Evolutionary conservation across 1,140 invertebrate species (phyloP).

Genomic region (Wasmannia auropunctata): DNA sequence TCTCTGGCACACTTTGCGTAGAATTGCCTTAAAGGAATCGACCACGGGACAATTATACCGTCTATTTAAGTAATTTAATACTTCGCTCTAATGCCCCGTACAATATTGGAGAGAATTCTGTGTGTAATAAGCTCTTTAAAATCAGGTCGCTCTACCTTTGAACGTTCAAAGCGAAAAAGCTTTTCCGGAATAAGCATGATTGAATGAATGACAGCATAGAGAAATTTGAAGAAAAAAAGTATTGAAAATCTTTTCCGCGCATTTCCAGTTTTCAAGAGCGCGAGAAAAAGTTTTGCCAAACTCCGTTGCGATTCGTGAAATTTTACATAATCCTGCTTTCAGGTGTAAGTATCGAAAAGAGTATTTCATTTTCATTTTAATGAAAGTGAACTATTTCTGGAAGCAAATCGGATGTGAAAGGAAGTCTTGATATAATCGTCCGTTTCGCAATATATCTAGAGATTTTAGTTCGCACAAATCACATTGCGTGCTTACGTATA

Average conservation of each 20-base stretch:
- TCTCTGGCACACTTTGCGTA: neutral
- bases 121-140: slow-evolving; percentile 26
- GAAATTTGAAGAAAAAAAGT: neutral
- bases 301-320: neutral
- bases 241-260: neutral
- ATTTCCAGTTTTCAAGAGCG: neutral
- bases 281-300: neutral
- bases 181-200: neutral
- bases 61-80: slow-evolving; percentile 34
- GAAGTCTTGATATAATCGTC: neutral
- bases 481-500: neutral
- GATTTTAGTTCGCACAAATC: neutral
- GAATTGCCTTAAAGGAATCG: slow-evolving; percentile 3
- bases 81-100: neutral
- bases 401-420: neutral
- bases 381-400: neutral
- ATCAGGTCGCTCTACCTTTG: slow-evolving; percentile 27
- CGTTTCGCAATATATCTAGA: neutral
- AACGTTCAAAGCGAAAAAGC: slow-evolving; percentile 5
- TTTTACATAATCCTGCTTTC: neutral
- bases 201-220: slow-evolving; percentile 9
- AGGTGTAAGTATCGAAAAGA: too few species aligned
- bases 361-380: neutral
- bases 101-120: slow-evolving; percentile 18
- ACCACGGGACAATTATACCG: neutral